Percentiles rank a stretch among this genome's conserved stretches.
These are phyloP conservation scores for Serrognathus titanus DNA, from an alignment of 2,888 invertebrate species.

Conservation along the genomic window DNA sequence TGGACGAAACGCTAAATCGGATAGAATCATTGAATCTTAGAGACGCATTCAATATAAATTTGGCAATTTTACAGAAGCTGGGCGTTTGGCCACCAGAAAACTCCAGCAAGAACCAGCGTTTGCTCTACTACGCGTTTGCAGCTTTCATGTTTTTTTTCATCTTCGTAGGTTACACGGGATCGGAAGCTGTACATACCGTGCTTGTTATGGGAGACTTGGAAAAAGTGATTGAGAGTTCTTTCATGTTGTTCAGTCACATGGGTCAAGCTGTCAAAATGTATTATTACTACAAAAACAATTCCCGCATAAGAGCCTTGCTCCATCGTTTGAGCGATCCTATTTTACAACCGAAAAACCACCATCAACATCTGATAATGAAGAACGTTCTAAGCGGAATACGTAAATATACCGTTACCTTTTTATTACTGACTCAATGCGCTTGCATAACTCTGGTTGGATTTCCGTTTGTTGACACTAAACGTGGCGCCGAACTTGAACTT, in stretches of 20 bases:
- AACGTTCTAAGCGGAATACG: constrained; percentile 28
- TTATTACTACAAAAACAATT: constrained; percentile 12
- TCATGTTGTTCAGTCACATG: constrained; percentile 36
- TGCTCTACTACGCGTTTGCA: constrained; percentile 10
- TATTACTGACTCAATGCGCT: constrained; percentile 31
- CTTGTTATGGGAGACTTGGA: constrained; percentile 44
- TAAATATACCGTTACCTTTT: constrained; percentile 30
- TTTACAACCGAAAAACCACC: constrained; percentile 21
- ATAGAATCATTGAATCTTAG: no score
- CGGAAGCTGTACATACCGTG: constrained; percentile 51
- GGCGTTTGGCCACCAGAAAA: constrained; percentile 21
- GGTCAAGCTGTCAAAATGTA: constrained; percentile 19
- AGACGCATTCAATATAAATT: constrained; percentile 1
- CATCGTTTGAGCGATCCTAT: constrained; percentile 16
- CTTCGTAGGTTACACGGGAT: constrained; percentile 49
- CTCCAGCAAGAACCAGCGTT: neutral
- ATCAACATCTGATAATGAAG: constrained; percentile 29
- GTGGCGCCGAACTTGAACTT: no score
- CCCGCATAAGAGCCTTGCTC: constrained; percentile 21
- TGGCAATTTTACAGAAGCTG: constrained; percentile 11
- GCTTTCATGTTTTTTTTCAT: constrained; percentile 20
- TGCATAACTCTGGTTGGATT: constrained; percentile 39
- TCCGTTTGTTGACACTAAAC: constrained; percentile 33
- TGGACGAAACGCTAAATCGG: no score
- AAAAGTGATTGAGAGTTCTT: constrained; percentile 32